Conservation (phyloP, 1,140 invertebrate species). For the Orussus abietinus region DNA sequence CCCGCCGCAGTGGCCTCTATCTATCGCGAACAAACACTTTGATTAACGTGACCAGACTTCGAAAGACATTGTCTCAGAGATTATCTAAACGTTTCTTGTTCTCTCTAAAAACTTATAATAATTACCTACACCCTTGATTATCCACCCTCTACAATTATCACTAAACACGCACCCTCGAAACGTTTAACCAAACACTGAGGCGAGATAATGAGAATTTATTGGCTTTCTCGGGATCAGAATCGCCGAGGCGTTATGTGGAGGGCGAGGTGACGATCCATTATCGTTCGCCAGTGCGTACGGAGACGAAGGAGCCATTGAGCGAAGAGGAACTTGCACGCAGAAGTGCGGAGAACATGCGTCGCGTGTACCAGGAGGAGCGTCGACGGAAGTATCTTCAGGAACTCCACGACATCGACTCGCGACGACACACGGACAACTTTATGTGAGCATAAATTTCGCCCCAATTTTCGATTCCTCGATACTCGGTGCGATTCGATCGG, state of each 20-base stretch:
- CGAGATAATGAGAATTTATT: slow-evolving; percentile 7
- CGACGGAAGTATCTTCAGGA: slow-evolving; percentile 85
- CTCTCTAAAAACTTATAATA: slow-evolving; percentile 9
- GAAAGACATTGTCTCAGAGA: background rate
- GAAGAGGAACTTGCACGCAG: slow-evolving; percentile 79
- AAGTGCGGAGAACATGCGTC: slow-evolving; percentile 86
- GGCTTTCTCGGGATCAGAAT: slow-evolving; percentile 58
- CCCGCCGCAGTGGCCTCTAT: no score
- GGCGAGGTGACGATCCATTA: slow-evolving; percentile 92
- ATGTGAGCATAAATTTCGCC: slow-evolving; percentile 55
- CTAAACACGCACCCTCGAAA: no score
- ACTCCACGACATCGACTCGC: slow-evolving; percentile 84
- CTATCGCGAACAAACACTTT: no score
- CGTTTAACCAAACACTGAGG: background rate
- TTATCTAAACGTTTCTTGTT: background rate
- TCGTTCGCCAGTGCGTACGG: slow-evolving; percentile 77
- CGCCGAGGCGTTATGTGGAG: slow-evolving; percentile 81
- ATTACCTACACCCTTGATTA: background rate
- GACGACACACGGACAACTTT: slow-evolving; percentile 87
- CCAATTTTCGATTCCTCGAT: no score
- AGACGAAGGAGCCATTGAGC: slow-evolving; percentile 75
- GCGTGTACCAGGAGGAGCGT: slow-evolving; percentile 83
- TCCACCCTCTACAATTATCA: no score
- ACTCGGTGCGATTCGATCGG: no score
- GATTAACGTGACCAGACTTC: background rate